Conservation (phyloP, 2,113 vertebrate species). For the Sarotherodon lohbergeri region DNA sequence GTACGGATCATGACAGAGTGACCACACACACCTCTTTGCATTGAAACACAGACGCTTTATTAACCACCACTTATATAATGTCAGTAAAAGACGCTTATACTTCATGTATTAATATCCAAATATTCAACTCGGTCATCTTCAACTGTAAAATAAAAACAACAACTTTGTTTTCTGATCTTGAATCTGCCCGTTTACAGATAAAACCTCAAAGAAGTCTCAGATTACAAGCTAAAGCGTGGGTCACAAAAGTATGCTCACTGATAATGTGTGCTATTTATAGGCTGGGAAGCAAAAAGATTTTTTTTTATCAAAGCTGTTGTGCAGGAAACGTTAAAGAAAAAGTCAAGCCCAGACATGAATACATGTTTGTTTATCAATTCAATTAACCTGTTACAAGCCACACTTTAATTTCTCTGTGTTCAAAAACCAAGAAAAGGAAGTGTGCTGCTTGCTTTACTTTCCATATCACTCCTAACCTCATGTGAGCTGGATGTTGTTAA, state of each 20-base stretch:
- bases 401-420: not conserved
- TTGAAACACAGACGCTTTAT: no score
- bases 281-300: not conserved
- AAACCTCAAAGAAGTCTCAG: constrained; percentile 17
- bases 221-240: constrained; percentile 12
- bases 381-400: not conserved
- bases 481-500: constrained; percentile 40
- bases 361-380: not conserved
- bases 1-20: not conserved
- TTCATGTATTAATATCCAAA: not conserved
- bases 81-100: not conserved
- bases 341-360: not conserved
- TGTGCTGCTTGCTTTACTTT: constrained; percentile 1
- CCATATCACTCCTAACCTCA: constrained; percentile 20
- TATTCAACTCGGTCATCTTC: not conserved
- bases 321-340: not conserved
- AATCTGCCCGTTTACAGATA: not conserved
- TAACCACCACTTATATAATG: not conserved
- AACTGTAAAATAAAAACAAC: not conserved
- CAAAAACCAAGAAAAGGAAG: not conserved
- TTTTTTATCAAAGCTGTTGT: not conserved
- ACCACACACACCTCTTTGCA: not conserved
- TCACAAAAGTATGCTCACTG: not conserved
- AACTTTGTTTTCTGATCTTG: not conserved
- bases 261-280: constrained; percentile 16